A percentile compares a stretch with the other conserved stretches of the same genome.
Conservation (phyloP, 2,797 vertebrate genomes). For the Adrianichthys oophorus region DNA sequence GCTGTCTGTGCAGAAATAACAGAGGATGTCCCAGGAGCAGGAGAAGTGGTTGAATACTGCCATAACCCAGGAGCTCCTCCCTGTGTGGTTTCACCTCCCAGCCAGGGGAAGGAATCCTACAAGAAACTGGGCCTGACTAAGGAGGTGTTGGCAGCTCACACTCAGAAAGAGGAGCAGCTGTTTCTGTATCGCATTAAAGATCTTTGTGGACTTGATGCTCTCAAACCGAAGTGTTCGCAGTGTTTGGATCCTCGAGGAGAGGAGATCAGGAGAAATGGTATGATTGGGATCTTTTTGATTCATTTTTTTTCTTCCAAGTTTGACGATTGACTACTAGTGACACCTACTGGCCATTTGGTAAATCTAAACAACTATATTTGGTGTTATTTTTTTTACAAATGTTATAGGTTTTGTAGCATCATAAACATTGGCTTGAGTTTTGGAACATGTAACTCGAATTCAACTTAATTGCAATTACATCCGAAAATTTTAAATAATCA, state of each 20-base stretch:
- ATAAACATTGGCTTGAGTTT: too few species aligned
- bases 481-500: too few species aligned
- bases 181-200: slow-evolving; percentile 88
- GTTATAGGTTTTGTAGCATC: too few species aligned
- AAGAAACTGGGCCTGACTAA: slow-evolving; percentile 90
- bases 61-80: slow-evolving; percentile 52
- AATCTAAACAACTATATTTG: too few species aligned
- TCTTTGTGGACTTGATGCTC: slow-evolving; percentile 72
- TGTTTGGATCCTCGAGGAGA: slow-evolving; percentile 74
- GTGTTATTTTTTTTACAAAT: too few species aligned
- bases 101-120: slow-evolving; percentile 85
- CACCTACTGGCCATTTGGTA: too few species aligned
- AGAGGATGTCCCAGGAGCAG: slow-evolving; percentile 79
- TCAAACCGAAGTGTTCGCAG: slow-evolving; percentile 83
- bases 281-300: background rate
- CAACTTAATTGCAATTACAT: too few species aligned
- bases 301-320: background rate
- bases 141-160: slow-evolving; percentile 92
- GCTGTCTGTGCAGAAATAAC: slow-evolving; percentile 81
- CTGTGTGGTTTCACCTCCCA: slow-evolving; percentile 59
- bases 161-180: slow-evolving; percentile 91
- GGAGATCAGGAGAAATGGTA: slow-evolving; percentile 61
- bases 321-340: too few species aligned
- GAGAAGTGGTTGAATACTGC: slow-evolving; percentile 73
- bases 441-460: too few species aligned